Percentiles rank a stretch among this genome's conserved stretches.
phyloP scores from a whole-genome alignment of 1,140 invertebrate genomes.

The Philopotamus ludificatus region DNA sequence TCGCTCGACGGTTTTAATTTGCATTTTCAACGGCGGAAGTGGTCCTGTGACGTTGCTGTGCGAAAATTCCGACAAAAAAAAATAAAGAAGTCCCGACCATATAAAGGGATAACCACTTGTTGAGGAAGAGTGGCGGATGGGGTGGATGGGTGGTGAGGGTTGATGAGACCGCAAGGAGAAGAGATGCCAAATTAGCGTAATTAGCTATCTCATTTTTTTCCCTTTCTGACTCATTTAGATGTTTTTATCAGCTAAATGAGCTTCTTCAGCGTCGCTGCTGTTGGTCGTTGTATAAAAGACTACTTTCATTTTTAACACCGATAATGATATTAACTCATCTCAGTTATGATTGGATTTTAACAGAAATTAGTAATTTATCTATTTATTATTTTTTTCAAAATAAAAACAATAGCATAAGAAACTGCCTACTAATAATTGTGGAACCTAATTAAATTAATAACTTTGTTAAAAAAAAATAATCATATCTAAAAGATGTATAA shows the following conservation, averaged over 20 bases:
- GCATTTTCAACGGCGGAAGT: neutral
- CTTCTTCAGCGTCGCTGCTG: neutral
- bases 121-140: neutral
- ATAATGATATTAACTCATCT: no score
- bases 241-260: conserved; percentile 6
- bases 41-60: neutral
- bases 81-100: neutral
- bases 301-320: no score
- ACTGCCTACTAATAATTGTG: no score
- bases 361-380: no score
- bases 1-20: conserved; percentile 22
- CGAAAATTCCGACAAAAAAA: neutral
- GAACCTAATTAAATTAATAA: no score
- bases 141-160: neutral
- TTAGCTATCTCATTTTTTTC: conserved; percentile 3
- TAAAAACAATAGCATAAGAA: no score
- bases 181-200: conserved; percentile 8
- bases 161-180: neutral
- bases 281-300: neutral
- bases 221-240: neutral
- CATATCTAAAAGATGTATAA: no score
- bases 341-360: no score
- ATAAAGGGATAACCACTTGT: conserved; percentile 8
- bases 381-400: no score
- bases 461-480: no score